Conservation (phyloP, 2,113 vertebrate species). For the Oostethus manadensis region DNA sequence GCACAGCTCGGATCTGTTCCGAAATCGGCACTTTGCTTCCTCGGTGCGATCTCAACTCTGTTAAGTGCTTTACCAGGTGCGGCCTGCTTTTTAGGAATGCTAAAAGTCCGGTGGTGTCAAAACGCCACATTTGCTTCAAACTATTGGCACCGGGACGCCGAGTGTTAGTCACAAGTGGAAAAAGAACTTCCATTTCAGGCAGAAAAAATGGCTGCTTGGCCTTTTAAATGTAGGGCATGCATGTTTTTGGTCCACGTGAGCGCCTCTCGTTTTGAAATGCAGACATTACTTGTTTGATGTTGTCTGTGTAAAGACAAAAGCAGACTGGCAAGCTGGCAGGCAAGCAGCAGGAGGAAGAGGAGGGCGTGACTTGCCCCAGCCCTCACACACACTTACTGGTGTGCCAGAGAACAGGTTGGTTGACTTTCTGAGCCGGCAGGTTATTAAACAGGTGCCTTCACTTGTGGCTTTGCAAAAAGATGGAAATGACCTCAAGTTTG, state of each 20-base stretch:
- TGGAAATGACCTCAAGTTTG: background rate
- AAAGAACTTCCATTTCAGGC: slow-evolving; percentile 5
- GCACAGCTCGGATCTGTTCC: background rate
- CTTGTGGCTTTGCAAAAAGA: background rate
- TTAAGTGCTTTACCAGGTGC: background rate
- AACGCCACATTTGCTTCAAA: slow-evolving; percentile 6
- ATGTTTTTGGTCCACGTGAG: background rate
- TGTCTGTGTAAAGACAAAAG: slow-evolving; percentile 40
- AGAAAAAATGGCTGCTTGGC: background rate
- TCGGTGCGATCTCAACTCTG: background rate
- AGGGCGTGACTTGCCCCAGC: slow-evolving; percentile 16
- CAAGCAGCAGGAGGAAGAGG: background rate
- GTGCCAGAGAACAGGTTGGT: slow-evolving; percentile 51
- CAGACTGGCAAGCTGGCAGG: slow-evolving; percentile 24
- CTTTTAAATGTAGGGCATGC: slow-evolving; percentile 27
- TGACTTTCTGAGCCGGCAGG: slow-evolving; percentile 30
- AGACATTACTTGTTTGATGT: slow-evolving; percentile 14
- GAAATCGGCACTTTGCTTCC: background rate
- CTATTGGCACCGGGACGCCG: background rate
- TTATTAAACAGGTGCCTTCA: slow-evolving; percentile 12
- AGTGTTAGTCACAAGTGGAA: slow-evolving; percentile 4
- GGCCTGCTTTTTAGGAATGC: background rate
- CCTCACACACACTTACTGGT: slow-evolving; percentile 13
- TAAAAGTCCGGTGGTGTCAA: background rate
- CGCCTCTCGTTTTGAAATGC: slow-evolving; percentile 11